phyloP scores from a whole-genome alignment of 2,888 invertebrate species.

The Encarsia formosa region DNA sequence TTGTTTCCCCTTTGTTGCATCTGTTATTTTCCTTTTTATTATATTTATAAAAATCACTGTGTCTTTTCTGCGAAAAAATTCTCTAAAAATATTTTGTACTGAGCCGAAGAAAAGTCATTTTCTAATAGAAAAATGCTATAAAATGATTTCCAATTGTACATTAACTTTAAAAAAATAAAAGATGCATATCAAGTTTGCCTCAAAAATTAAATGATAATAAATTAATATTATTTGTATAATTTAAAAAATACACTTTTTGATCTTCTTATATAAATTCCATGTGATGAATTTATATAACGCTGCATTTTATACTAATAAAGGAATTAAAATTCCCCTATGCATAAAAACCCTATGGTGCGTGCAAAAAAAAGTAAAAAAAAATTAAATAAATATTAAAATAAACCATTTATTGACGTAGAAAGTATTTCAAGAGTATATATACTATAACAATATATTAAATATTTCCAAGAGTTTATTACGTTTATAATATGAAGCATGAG shows the following conservation, averaged over 20 bases:
- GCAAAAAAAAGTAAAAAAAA: no score
- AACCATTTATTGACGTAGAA: constrained; percentile 28
- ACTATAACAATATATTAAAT: constrained; percentile 17
- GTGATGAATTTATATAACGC: no score
- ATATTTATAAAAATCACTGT: constrained; percentile 21
- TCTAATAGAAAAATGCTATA: constrained; percentile 1
- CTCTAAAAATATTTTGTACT: constrained; percentile 3
- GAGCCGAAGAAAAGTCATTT: constrained; percentile 2
- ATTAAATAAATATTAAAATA: no score
- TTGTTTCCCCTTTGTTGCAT: constrained; percentile 1
- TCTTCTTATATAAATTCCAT: no score
- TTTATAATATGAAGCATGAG: constrained; percentile 10
- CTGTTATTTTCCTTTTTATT: constrained; percentile 25
- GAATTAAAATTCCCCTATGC: constrained; percentile 18
- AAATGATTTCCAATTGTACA: constrained; percentile 20
- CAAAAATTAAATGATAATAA: no score
- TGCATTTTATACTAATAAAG: no score
- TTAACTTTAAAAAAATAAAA: constrained; percentile 1
- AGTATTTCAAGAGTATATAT: constrained; percentile 23
- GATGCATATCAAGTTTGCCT: constrained; percentile 22
- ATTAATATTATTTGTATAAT: no score
- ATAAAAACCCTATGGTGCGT: constrained; percentile 40
- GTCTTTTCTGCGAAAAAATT: constrained; percentile 22
- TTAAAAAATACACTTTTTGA: no score
- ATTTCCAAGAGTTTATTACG: constrained; percentile 22